These are phyloP conservation scores for Myotis brandtii DNA, from an alignment of 2,113 vertebrate species.

Conservation along the genomic window DNA sequence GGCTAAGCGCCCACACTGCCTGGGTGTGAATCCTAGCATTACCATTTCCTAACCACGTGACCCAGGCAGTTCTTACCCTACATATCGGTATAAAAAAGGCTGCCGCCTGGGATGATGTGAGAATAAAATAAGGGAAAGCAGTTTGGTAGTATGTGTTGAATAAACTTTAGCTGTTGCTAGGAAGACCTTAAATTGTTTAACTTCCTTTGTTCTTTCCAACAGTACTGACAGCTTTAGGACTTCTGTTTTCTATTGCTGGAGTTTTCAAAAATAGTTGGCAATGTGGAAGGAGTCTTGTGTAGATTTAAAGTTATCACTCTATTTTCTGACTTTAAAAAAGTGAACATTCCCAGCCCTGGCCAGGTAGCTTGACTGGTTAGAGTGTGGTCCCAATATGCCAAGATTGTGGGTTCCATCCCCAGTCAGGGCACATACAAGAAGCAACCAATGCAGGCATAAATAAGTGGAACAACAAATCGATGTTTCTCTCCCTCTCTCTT, in stretches of 20 bases:
- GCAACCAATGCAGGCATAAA: neutral
- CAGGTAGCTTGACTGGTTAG: neutral
- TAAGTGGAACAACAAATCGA: neutral
- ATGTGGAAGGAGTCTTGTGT: neutral
- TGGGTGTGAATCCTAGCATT: neutral
- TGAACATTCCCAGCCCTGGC: neutral
- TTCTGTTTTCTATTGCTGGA: neutral
- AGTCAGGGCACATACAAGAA: neutral
- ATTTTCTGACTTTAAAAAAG: conserved; percentile 10
- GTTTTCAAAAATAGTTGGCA: conserved; percentile 40
- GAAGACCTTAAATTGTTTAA: neutral
- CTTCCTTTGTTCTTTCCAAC: neutral
- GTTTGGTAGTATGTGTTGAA: neutral
- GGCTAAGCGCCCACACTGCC: neutral
- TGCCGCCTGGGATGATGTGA: neutral
- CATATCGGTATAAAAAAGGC: neutral
- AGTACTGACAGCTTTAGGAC: neutral
- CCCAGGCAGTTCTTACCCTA: neutral
- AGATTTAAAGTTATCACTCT: conserved; percentile 19
- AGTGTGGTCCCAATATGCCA: neutral
- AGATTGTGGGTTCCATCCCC: neutral
- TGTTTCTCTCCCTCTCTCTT: neutral
- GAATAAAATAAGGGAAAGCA: neutral
- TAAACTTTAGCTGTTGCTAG: neutral
- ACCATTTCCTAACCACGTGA: neutral